These are phyloP conservation scores for Zaprionus inermis DNA, from an alignment of 1,140 invertebrate species.

Conservation along the genomic window DNA sequence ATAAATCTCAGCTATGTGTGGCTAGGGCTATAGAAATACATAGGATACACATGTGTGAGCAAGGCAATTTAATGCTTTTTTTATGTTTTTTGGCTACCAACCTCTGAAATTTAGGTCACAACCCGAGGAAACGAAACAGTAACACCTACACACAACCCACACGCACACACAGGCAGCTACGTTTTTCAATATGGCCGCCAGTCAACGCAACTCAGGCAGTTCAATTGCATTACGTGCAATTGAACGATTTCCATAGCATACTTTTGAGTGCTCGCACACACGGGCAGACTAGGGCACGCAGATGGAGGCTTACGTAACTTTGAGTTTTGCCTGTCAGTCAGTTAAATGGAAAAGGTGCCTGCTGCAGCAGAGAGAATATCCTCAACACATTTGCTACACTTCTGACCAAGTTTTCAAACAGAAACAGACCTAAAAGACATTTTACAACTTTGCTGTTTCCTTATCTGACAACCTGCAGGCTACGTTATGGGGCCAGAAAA, in stretches of 20 bases:
- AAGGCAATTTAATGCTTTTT: slow-evolving; percentile 37
- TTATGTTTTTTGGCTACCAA: slow-evolving; percentile 20
- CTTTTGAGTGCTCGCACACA: slow-evolving; percentile 41
- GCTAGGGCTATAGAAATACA: not conserved
- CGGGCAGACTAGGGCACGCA: not conserved
- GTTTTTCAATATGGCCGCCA: slow-evolving; percentile 12
- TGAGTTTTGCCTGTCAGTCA: slow-evolving; percentile 2
- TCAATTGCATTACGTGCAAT: slow-evolving; percentile 65
- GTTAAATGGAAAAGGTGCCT: slow-evolving; percentile 2
- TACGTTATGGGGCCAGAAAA: slow-evolving; percentile 28
- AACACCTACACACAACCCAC: slow-evolving; percentile 1
- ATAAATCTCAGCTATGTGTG: slow-evolving; percentile 20
- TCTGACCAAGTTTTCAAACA: slow-evolving; percentile 57
- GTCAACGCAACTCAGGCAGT: slow-evolving; percentile 9
- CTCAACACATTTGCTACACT: slow-evolving; percentile 10
- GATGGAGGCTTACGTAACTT: slow-evolving; percentile 53
- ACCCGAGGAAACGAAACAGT: slow-evolving; percentile 12
- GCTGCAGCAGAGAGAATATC: not conserved
- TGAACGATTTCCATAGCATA: slow-evolving; percentile 66
- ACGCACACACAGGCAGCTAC: slow-evolving; percentile 9
- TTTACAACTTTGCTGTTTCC: slow-evolving; percentile 35
- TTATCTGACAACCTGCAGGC: slow-evolving; percentile 69
- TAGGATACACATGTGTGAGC: not conserved
- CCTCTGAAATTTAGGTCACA: slow-evolving; percentile 61
- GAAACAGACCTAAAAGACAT: slow-evolving; percentile 38